Base-by-base conservation (phyloP, 2,797 vertebrate genomes). In the Crenuchus spilurus region DNA sequence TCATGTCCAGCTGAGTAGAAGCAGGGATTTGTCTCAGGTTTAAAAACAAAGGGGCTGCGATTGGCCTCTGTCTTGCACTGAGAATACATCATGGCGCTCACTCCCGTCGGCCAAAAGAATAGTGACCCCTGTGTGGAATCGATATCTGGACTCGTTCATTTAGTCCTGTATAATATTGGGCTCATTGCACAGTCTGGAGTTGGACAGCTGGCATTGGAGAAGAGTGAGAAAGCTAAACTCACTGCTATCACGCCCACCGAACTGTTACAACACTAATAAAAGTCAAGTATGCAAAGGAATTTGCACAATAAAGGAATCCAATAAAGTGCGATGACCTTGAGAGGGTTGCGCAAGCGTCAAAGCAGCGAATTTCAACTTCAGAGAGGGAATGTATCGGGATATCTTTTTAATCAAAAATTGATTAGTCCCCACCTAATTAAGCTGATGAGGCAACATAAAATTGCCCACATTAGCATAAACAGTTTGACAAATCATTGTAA, bases 391-490 rank as follows among this genome's bases (percentile, higher is more conserved):
- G 42, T 42, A 52, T 48, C 16, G 42, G 33, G 41, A 28, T 62
- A 63, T 66, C 44, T 52, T 48, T 67, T 72, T 68, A 68, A 76
- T 62, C 31, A 68, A 41, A 77, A 82, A 84, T 79, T 87, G 82
- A 90, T 85, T 88, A 84, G 76, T 66, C 64, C 76, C 77, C 10
- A 42, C 28, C 85, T 89, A 89, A 91, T 90, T 90, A 86, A 81
- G 75, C 68, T 77, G 79, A 85, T 70, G 62, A 77, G 78, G 77
- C 75, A 82, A 86, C 79, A 68, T 85, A 76, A 83, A 84, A 76
- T 83, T 76, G 62, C 35, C 41, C 33, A 22, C 48, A 80, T 78
- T 75, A 80, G 76, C 82, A 85, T 83, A 78, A 85, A 85, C 69
- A 75, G 65, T 75, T 78, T 70, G 72, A 83, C 80, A 80, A 70